These are phyloP conservation scores for Bombus turneri DNA, from an alignment of 1,140 invertebrate genomes.

Conservation along the genomic window DNA sequence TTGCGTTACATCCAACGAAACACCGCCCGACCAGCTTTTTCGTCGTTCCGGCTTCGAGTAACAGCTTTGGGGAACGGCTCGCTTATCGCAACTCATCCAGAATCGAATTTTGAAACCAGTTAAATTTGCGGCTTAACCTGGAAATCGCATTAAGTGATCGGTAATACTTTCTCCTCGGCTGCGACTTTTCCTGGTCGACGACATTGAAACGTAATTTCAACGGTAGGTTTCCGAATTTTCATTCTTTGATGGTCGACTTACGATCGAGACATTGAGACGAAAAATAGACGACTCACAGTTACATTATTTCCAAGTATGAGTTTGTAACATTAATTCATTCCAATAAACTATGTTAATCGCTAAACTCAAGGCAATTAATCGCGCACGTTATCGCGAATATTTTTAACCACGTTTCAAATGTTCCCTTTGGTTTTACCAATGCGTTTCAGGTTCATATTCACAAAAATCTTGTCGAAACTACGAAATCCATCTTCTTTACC, in stretches of 20 bases:
- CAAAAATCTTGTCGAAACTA: no score
- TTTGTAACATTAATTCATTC: not conserved
- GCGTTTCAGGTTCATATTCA: no score
- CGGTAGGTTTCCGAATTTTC: not conserved
- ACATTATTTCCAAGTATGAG: not conserved
- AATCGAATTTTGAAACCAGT: conserved; percentile 25
- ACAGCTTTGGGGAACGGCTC: not conserved
- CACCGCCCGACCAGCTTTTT: not conserved
- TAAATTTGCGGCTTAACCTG: conserved; percentile 16
- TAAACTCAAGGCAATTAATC: not conserved
- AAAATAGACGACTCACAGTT: not conserved
- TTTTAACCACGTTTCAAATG: not conserved
- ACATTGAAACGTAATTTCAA: not conserved
- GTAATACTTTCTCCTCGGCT: not conserved
- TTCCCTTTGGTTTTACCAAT: not conserved
- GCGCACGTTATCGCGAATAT: not conserved
- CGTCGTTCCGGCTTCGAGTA: not conserved
- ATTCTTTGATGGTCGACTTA: not conserved
- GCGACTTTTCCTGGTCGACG: not conserved
- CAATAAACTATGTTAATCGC: not conserved
- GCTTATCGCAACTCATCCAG: not conserved
- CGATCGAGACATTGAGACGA: not conserved
- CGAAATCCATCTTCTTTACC: no score
- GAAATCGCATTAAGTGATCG: not conserved
- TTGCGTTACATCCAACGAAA: conserved; percentile 7